Evolutionary conservation across 2,797 vertebrate species (phyloP), one percentile per base, ranked within the genome.

Genomic region (Megalops cyprinoides): DNA sequence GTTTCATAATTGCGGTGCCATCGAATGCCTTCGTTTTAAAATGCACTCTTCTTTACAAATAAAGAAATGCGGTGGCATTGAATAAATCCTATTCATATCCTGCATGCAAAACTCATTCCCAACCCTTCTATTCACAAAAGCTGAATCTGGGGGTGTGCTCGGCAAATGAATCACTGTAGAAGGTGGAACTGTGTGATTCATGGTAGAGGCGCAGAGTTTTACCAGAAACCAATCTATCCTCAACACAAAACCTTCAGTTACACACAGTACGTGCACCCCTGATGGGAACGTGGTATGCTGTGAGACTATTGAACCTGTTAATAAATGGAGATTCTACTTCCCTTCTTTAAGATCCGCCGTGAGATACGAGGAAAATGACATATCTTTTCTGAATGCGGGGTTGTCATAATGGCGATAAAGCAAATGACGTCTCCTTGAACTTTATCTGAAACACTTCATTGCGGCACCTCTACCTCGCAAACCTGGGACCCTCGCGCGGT

Each of bases 21-120:
- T 28, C 14, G 25, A 44, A 67, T 7, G 20, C 48, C 60, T 67
- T n/a, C 14, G 3, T 46, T 77, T 79, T 46, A 0, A 49, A 46
- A 25, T 44, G 25, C 60, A 55, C 44, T 2, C 34, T 15, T 8
- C 51, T 7, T 39, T 48, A 23, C 37, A 74, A 65, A 39, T 12
- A 62, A 71, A 31, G 48, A 39, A 62, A 58, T 53, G 28, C 12
- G n/a, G 51, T n/a, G 55, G 7, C 39, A 25, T 28, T 74, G 78
- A 79, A 56, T n/a, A 56, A 44, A 79, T 34, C 31, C 28, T 53
- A 60, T 82, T 74, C 42, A 18, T 65, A 39, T 28, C 12, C 6
- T 65, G 34, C 18, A 37, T 20, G 1, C n/a, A 1, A 14, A 20
- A 34, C 10, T 48, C 28, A 55, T 62, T 60, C 34, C 51, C 20